Evolutionary conservation across 2,797 vertebrate species (phyloP), one percentile per base, ranked within the genome.

Genomic region (Rhinoraja longicauda): DNA sequence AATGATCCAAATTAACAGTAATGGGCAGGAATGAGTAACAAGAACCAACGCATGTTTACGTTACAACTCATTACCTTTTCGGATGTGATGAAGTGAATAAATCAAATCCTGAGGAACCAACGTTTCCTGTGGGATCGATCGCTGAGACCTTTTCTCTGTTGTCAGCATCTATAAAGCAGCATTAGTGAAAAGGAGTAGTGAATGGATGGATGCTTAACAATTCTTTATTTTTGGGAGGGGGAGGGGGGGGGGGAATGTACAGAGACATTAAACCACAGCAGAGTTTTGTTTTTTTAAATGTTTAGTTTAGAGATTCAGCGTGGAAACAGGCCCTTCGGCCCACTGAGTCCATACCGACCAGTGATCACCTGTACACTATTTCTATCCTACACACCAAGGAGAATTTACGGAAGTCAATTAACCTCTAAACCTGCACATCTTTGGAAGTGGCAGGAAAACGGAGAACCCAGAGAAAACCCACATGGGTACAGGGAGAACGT

Each of bases 21-120:
- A 88, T 62, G 17, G 24, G 21, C 84, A 67, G 84, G 32, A 88
- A 9, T 64, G n/a, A 67, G 57, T 19, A 64, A 17, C 8, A 21
- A 36, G 62, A 39, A 67, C 77, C 12, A 15, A 88, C 84, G 53
- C 12, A n/a, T 10, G 24, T 59, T 84, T 29, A 84, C 29, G 15
- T 64, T 15, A 62, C 59, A 64, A 21, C 36, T 9, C 64, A 53
- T 91, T 92, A 92, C 90, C 90, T 92, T 73, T 92, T 92, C 24
- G 72, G 90, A 75, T 75, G 45, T 15, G 70, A 92, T 17, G 90
- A 29, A 19, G 90, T 24, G 8, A 39, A 24, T 17, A 29, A 17
- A 36, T 92, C 67, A 8, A 24, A 75, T 57, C 64, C 70, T 17
- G 90, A 73, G 24, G 72, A 92, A 73, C 39, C 1, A 53, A 72